Evolutionary conservation across 2,888 invertebrate species (phyloP).

Genomic region (Dolichopus griseipennis): DNA sequence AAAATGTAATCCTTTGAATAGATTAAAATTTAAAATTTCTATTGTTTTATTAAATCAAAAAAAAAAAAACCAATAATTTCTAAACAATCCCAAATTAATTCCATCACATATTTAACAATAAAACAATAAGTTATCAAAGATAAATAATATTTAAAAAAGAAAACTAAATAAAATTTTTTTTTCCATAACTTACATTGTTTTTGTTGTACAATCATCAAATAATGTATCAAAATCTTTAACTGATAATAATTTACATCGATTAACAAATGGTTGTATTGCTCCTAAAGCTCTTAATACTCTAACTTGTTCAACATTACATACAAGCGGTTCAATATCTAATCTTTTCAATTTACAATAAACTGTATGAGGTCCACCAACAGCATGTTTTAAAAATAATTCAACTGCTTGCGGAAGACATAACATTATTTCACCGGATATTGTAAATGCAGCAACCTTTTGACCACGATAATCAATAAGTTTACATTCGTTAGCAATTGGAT

Average conservation of each 20-base stretch:
- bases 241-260: conserved; percentile 97
- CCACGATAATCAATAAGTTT: conserved; percentile 94
- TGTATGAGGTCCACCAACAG: conserved; percentile 98
- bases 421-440: conserved; percentile 93
- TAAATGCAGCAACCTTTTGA: conserved; percentile 96
- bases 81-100: too few species aligned
- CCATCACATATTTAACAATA: too few species aligned
- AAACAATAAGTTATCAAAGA: too few species aligned
- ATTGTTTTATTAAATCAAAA: too few species aligned
- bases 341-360: conserved; percentile 99
- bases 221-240: conserved; percentile 99
- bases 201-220: conserved; percentile 97
- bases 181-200: conserved; percentile 6
- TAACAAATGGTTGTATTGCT: conserved; percentile 99
- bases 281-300: conserved; percentile 95
- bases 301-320: conserved; percentile 99
- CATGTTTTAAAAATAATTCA: conserved; percentile 95
- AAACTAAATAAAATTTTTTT: too few species aligned
- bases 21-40: too few species aligned
- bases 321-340: conserved; percentile 95
- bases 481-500: conserved; percentile 92
- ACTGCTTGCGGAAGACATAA: conserved; percentile 97
- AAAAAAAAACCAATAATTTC: too few species aligned
- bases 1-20: too few species aligned
- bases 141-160: too few species aligned